These are phyloP conservation scores for Globodera rostochiensis DNA, from an alignment of 1,140 invertebrate species.

Conservation along the genomic window DNA sequence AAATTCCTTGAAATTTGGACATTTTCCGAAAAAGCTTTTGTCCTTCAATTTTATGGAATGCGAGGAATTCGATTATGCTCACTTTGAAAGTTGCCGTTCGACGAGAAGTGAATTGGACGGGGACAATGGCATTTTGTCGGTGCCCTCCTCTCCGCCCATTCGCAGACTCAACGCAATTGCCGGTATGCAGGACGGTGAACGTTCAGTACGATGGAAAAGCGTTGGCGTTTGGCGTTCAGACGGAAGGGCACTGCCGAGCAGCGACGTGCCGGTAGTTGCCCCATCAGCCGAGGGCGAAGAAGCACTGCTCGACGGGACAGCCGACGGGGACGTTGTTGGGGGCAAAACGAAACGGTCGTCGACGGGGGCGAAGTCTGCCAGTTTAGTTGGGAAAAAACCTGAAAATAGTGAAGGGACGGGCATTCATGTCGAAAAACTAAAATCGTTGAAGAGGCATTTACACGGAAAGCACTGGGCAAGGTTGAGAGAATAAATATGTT, in stretches of 20 bases:
- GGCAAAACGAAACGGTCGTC: constrained; percentile 18
- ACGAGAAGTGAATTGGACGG: constrained; percentile 16
- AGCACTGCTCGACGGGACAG: neutral
- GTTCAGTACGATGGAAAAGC: constrained; percentile 11
- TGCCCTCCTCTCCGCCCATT: neutral
- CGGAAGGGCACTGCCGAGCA: constrained; percentile 13
- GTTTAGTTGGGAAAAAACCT: constrained; percentile 29
- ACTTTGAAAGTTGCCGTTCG: constrained; percentile 8
- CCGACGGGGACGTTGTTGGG: neutral
- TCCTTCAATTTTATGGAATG: no score
- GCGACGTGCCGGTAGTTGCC: neutral
- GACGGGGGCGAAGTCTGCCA: constrained; percentile 17
- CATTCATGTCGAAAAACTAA: neutral
- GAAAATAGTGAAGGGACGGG: neutral
- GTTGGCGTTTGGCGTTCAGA: constrained; percentile 1
- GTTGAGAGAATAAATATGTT: constrained; percentile 41
- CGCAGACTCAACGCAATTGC: neutral
- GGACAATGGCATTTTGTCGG: constrained; percentile 6
- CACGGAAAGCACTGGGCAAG: constrained; percentile 52
- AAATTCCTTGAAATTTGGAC: neutral
- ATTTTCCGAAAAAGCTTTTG: no score
- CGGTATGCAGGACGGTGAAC: constrained; percentile 18
- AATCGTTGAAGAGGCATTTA: neutral
- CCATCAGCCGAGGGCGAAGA: constrained; percentile 20
- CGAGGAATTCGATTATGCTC: neutral